Conservation (phyloP, 2,113 vertebrate genomes). For the Todiramphus saurophagus region DNA sequence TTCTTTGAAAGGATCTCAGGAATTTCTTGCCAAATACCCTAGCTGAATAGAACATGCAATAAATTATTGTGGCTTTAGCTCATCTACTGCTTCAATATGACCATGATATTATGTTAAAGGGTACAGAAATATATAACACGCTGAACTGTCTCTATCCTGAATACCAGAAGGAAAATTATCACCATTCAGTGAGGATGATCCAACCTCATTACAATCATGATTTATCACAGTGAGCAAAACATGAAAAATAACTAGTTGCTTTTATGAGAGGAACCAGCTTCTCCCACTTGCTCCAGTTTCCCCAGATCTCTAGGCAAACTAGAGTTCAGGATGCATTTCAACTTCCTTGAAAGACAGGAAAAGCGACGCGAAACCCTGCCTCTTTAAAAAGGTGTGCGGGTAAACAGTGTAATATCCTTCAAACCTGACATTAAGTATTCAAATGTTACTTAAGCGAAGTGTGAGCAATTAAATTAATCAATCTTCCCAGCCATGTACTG, state of each 20-base stretch:
- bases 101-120: conserved; percentile 59
- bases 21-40: conserved; percentile 14
- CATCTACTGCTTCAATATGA: conserved; percentile 32
- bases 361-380: background rate
- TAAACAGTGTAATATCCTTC: conserved; percentile 84
- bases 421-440: conserved; percentile 95
- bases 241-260: conserved; percentile 66
- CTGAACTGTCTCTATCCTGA: conserved; percentile 43
- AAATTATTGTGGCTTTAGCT: conserved; percentile 60
- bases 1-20: background rate
- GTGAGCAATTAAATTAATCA: conserved; percentile 98
- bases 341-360: background rate
- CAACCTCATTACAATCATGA: conserved; percentile 49
- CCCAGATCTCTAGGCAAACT: conserved; percentile 6
- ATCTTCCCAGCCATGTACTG: conserved; percentile 90
- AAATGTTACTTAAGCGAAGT: conserved; percentile 94
- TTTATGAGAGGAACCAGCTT: conserved; percentile 66
- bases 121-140: conserved; percentile 63
- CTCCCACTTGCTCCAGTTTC: conserved; percentile 52
- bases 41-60: background rate
- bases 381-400: conserved; percentile 67
- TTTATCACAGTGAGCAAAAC: conserved; percentile 52
- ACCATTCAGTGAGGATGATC: conserved; percentile 18
- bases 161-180: conserved; percentile 65
- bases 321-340: conserved; percentile 12